phyloP scores from a whole-genome alignment of 2,797 vertebrate genomes.

The Poecilia wingei region DNA sequence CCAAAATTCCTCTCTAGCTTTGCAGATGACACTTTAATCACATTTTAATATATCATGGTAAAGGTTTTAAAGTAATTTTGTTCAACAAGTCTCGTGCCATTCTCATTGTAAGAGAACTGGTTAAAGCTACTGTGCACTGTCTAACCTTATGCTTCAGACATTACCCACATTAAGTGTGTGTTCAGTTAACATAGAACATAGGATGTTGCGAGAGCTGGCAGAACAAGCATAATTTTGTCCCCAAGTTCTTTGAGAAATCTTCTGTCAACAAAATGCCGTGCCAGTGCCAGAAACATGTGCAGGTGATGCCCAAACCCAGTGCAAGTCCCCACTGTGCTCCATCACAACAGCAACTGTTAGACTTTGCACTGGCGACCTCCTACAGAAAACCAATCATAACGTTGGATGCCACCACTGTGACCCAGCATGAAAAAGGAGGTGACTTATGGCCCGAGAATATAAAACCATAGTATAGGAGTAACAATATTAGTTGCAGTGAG shows the following conservation, averaged over 20 bases:
- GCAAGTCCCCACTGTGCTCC: slow-evolving; percentile 57
- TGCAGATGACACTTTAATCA: slow-evolving; percentile 21
- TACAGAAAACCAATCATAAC: slow-evolving; percentile 73
- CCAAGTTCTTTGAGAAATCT: slow-evolving; percentile 30
- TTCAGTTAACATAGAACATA: slow-evolving; percentile 7
- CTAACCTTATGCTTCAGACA: neutral
- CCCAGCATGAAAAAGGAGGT: slow-evolving; percentile 52
- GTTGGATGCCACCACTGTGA: slow-evolving; percentile 46
- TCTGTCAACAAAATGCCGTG: slow-evolving; percentile 39
- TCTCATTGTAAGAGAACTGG: neutral
- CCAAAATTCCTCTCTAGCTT: slow-evolving; percentile 29
- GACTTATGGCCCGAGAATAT: slow-evolving; percentile 52
- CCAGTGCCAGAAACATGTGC: slow-evolving; percentile 41
- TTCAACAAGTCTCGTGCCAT: neutral
- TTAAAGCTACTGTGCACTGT: neutral
- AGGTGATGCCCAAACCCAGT: slow-evolving; percentile 50
- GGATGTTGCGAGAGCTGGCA: slow-evolving; percentile 11
- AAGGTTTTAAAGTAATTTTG: neutral
- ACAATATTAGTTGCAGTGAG: slow-evolving; percentile 26
- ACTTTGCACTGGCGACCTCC: slow-evolving; percentile 55
- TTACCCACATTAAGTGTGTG: neutral
- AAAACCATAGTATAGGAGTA: slow-evolving; percentile 25
- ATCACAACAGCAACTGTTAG: slow-evolving; percentile 64
- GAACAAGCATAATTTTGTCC: slow-evolving; percentile 23
- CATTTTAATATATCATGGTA: slow-evolving; percentile 3